phyloP scores from a whole-genome alignment of 2,797 vertebrate species.

The Holocentrus rufus region DNA sequence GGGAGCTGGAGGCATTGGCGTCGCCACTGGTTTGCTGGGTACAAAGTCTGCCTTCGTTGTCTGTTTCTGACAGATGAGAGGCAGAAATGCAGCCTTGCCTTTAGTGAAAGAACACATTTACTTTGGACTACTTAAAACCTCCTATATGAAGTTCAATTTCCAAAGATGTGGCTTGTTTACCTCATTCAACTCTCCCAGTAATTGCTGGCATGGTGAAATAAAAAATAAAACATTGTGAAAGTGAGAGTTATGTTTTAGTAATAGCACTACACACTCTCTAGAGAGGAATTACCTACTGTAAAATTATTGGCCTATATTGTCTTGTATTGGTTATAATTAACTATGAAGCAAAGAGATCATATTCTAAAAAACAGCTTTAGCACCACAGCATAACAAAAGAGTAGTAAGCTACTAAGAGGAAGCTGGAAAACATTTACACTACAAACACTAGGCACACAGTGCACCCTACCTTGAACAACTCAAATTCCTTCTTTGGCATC shows the following conservation, averaged over 20 bases:
- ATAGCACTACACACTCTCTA: conserved; percentile 49
- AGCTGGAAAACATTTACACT: background rate
- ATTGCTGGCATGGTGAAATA: conserved; percentile 84
- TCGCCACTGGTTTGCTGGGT: conserved; percentile 66
- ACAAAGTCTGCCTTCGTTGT: conserved; percentile 77
- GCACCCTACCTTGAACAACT: conserved; percentile 95
- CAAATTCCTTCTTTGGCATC: conserved; percentile 99
- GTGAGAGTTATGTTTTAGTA: conserved; percentile 21
- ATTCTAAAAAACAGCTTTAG: background rate
- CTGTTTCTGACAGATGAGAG: conserved; percentile 85
- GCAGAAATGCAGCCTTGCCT: too few relatives aligned
- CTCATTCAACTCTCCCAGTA: conserved; percentile 97
- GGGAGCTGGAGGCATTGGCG: conserved; percentile 68
- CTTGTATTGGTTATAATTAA: background rate
- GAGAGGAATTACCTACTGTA: background rate
- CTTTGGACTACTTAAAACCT: background rate
- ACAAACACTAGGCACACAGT: conserved; percentile 40
- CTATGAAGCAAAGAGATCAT: too few relatives aligned
- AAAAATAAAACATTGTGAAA: conserved; percentile 61
- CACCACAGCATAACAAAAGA: conserved; percentile 36
- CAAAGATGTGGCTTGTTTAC: conserved; percentile 80
- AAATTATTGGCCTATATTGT: background rate
- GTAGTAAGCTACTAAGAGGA: background rate
- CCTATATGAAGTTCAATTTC: background rate
- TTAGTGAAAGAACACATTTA: background rate